Conservation (phyloP, 2,888 invertebrate species). For the Drosophila anomelani region DNA sequence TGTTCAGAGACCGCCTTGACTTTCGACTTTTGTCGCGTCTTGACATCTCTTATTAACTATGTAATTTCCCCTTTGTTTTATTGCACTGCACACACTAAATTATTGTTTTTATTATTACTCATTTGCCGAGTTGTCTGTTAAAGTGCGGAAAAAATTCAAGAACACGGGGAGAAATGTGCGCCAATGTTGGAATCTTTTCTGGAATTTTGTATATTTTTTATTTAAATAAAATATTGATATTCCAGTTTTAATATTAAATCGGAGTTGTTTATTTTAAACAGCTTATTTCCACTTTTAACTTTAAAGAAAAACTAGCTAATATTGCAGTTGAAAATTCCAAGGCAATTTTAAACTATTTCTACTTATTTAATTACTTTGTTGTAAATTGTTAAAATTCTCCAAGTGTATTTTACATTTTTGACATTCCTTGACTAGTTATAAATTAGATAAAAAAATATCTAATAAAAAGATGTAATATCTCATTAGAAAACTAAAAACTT, state of each 20-base stretch:
- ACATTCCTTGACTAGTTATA: too few relatives aligned
- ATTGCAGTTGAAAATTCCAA: background rate
- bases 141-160: conserved; percentile 2
- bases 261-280: too few relatives aligned
- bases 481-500: background rate
- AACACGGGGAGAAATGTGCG: background rate
- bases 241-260: too few relatives aligned
- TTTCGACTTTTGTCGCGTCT: conserved; percentile 74
- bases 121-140: conserved; percentile 21
- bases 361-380: too few relatives aligned
- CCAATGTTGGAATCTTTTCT: background rate
- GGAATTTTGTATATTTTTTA: background rate
- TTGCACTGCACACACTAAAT: conserved; percentile 66
- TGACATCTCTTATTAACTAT: conserved; percentile 71
- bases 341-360: too few relatives aligned
- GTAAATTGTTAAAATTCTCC: background rate
- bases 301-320: background rate
- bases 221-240: too few relatives aligned
- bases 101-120: conserved; percentile 58
- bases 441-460: too few relatives aligned
- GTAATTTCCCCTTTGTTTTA: conserved; percentile 53
- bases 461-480: too few relatives aligned
- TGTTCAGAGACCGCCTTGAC: conserved; percentile 49
- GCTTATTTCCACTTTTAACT: too few relatives aligned
- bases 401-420: background rate